A percentile compares a stretch with the other conserved stretches of the same genome.
phyloP scores from a whole-genome alignment of 2,113 vertebrate species.

The Halcyon malimbica region DNA sequence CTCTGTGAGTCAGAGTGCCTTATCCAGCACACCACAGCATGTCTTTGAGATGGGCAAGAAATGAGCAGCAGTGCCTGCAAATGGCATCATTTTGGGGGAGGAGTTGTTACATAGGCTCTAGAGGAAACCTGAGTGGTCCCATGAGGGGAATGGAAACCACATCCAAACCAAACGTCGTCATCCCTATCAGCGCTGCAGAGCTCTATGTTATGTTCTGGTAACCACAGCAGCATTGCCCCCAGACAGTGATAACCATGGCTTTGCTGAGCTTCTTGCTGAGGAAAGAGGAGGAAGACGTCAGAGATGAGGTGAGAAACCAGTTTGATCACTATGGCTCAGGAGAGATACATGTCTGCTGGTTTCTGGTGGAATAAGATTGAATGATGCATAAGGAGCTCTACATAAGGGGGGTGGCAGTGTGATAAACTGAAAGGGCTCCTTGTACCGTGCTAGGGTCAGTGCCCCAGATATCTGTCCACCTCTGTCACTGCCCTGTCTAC shows the following conservation, averaged over 20 bases:
- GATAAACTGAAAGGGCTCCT: not conserved
- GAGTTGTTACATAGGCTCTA: not conserved
- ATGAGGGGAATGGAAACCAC: not conserved
- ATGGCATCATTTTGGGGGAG: not conserved
- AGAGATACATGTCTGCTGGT: rapidly evolving
- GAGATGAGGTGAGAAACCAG: not conserved
- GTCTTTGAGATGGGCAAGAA: not conserved
- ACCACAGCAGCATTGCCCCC: not conserved
- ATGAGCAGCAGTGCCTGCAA: not conserved
- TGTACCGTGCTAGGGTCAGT: too few species aligned
- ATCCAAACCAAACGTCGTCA: not conserved
- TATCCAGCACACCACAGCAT: not conserved
- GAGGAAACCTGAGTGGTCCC: not conserved
- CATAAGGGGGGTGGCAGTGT: rapidly evolving
- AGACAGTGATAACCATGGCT: not conserved
- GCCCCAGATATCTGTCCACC: not conserved
- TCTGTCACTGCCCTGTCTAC: not conserved
- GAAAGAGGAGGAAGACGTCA: not conserved
- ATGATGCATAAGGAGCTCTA: not conserved
- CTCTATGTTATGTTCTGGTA: not conserved
- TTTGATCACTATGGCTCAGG: not conserved
- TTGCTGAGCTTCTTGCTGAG: not conserved
- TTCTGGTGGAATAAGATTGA: not conserved
- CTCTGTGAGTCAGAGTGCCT: not conserved
- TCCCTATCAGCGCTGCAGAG: not conserved